Percentiles rank a stretch among this genome's conserved stretches.
These are phyloP conservation scores for Prionchulus punctatus DNA, from an alignment of 2,888 invertebrate genomes.

Conservation along the genomic window DNA sequence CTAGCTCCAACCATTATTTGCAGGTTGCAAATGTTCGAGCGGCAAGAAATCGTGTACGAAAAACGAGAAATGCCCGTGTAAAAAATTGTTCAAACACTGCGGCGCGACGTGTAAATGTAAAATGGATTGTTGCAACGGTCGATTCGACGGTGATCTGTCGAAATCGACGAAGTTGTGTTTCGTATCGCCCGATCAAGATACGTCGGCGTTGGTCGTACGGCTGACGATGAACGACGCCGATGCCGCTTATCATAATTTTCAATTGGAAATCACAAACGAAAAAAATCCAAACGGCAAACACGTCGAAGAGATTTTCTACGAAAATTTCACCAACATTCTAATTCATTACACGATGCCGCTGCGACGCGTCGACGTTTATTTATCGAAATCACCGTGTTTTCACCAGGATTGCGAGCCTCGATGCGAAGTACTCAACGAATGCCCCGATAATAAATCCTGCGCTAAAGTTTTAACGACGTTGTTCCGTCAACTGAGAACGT, in stretches of 20 bases:
- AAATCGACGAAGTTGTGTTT: conserved; percentile 6
- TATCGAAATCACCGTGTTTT: conserved; percentile 12
- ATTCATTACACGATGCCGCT: conserved; percentile 4
- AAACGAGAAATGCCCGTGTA: background rate
- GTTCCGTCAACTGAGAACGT: conserved; percentile 4
- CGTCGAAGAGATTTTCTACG: conserved; percentile 5
- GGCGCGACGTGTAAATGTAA: background rate
- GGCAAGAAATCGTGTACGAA: background rate
- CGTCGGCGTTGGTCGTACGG: background rate
- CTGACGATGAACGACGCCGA: too few species aligned
- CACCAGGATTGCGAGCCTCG: conserved; percentile 13
- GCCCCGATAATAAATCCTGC: conserved; percentile 2
- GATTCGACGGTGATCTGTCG: conserved; percentile 12
- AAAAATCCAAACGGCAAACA: background rate
- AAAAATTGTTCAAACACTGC: background rate
- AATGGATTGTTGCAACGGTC: background rate
- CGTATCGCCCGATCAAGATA: background rate
- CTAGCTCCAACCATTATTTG: too few species aligned
- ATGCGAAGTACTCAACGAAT: conserved; percentile 6
- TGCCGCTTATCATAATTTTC: too few species aligned
- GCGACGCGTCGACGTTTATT: conserved; percentile 6
- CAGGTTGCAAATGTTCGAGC: background rate
- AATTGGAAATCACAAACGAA: background rate
- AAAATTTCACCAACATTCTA: background rate
- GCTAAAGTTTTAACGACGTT: conserved; percentile 5